Base-by-base conservation (phyloP, 23 tunicate genomes). In the Diplosoma virens region DNA sequence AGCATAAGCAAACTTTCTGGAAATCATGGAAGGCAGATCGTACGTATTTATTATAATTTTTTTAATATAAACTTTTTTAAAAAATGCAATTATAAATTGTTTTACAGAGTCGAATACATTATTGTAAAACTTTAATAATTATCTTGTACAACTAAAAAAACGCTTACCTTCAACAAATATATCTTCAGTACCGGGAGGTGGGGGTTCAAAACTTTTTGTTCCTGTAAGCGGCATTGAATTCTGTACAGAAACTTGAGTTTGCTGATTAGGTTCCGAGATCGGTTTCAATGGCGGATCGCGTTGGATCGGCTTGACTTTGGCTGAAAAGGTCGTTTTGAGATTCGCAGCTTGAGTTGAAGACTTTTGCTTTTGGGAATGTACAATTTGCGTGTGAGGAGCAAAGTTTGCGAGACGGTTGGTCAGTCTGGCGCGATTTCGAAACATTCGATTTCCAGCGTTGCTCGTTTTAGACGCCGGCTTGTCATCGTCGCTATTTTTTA, bases 161-260 rank as follows among this genome's bases (percentile, higher is more conserved):
- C n/a, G n/a, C n/a, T n/a, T n/a, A n/a, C n/a, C 73, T 34, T 23
- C 75, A 5, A 7, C 61, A 68, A 84, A 83, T 2, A 53, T 78
- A 18, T 76, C 82, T 30, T 77, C 79, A 2, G 73, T 64, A 22
- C 80, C 83, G 14, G 90, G 79, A 22, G 90, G 79, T 2, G 81
- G 79, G 30, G 82, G 79, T 48, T 72, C 91, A 29, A n/a, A 63
- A 63, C 3, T 11, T 29, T 63, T 63, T 29, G 11, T 29, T 7
- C 4, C 11, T 27, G 14, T 25, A 7, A 7, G 3, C 16, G 9
- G 20, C 5, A 20, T 11, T 6, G 6, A 25, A 4, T 25, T 29
- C 27, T 34, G 29, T 11, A 6, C n/a, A 4, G 29, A 14, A 7
- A 26, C 9, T 29, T 30, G 35, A 63, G 70, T 34, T 7, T 34